Base-by-base conservation (phyloP, 2,888 invertebrate genomes). In the Xestia xanthographa region DNA sequence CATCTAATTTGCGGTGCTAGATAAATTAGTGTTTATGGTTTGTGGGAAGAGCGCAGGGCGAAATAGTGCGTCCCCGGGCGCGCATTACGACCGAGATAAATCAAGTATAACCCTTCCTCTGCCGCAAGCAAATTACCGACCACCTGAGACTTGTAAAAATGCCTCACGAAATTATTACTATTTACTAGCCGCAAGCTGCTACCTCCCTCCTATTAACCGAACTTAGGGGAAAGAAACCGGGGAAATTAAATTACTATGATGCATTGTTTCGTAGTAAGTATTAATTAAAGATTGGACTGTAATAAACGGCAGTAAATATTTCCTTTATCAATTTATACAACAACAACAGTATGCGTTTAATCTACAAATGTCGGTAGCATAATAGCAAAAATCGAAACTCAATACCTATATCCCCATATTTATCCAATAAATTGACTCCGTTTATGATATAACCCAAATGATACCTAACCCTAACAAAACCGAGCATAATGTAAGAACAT, bases 61-160 rank as follows among this genome's bases (percentile, higher is more conserved):
- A 88, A 91, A 91, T 94, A 94, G 95, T 94, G 92, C 89, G 92
- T 95, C 96, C 95, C 96, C 86, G 69, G 92, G 89, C 92, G 94
- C 93, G 92, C 94, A 92, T 96, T 95, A 94, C 90, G 83, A 86
- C 81, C 81, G 78, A 92, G 90, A 96, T 96, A 96, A 96, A 96
- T 96, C 96, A 95, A 87, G 92, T 88, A 91, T 93, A 96, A 96
- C 96, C 96, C 96, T 96, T 95, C 94, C 90, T 88, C 90, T 79
- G 86, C 90, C 91, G 88, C 93, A 93, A 94, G 94, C 95, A 95
- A 95, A 95, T 95, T 95, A 95, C 94, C 87, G 90, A 92, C 95
- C 96, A 96, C 96, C 96, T 96, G 96, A 96, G 96, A 95, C 96
- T 95, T 93, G 92, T 93, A 95, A 96, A 96, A 96, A 95, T 92